These are phyloP conservation scores for Tetragonula carbonaria DNA, from an alignment of 2,888 invertebrate species.

Conservation along the genomic window DNA sequence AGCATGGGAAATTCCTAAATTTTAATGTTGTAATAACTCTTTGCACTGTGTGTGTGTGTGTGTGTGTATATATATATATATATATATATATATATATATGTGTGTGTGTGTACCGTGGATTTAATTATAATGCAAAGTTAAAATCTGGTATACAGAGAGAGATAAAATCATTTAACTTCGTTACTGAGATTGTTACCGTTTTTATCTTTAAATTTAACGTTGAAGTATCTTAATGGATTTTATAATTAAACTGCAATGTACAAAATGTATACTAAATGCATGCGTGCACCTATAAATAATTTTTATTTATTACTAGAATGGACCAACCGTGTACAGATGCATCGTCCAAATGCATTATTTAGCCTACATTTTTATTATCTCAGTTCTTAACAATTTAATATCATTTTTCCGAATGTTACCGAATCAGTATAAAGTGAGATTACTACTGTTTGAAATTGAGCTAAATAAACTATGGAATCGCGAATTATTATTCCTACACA, in stretches of 20 bases:
- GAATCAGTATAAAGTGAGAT: not conserved
- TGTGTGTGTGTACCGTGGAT: not conserved
- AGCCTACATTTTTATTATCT: not conserved
- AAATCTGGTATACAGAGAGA: not conserved
- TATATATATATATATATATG: accelerated
- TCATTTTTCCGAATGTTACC: not conserved
- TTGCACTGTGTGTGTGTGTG: not conserved
- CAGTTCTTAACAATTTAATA: not conserved
- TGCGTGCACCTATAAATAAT: not conserved
- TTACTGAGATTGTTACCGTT: too few relatives aligned
- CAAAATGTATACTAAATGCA: too few relatives aligned
- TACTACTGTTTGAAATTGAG: not conserved
- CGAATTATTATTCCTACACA: too few relatives aligned
- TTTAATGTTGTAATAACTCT: not conserved
- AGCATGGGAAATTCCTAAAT: not conserved
- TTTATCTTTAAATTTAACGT: not conserved
- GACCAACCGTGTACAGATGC: not conserved
- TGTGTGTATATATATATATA: accelerated
- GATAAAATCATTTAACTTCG: not conserved
- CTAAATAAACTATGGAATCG: too few relatives aligned
- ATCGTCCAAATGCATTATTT: not conserved
- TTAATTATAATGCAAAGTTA: not conserved
- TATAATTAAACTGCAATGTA: not conserved
- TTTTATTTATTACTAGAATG: not conserved
- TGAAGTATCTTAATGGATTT: too few relatives aligned